These are phyloP conservation scores for Caenorhabditis uteleia DNA, from an alignment of 2,888 invertebrate species.

Conservation along the genomic window DNA sequence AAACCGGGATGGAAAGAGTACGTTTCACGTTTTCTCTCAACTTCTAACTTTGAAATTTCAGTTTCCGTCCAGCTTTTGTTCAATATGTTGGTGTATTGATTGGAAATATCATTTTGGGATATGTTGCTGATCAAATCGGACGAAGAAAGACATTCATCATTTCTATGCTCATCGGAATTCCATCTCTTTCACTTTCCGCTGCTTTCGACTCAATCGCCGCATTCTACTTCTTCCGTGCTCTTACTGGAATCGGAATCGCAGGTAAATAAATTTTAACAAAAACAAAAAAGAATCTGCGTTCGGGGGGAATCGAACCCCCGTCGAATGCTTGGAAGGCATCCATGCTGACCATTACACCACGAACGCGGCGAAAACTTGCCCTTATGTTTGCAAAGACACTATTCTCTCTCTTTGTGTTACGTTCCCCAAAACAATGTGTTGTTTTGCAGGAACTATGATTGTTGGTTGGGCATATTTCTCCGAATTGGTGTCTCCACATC, in stretches of 20 bases:
- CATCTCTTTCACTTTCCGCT: slow-evolving; percentile 41
- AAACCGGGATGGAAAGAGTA: slow-evolving; percentile 43
- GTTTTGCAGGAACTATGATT: slow-evolving; percentile 45
- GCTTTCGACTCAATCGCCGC: slow-evolving; percentile 42
- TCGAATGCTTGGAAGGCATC: slow-evolving; percentile 55
- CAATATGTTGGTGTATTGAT: slow-evolving; percentile 53
- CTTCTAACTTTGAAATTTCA: slow-evolving; percentile 4
- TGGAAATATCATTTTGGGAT: slow-evolving; percentile 49
- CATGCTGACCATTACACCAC: slow-evolving; percentile 57
- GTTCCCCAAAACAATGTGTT: no score
- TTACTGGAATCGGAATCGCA: slow-evolving; percentile 52
- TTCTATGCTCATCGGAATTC: slow-evolving; percentile 48
- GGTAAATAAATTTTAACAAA: no score
- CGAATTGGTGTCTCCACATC: slow-evolving; percentile 49
- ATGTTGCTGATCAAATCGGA: slow-evolving; percentile 46
- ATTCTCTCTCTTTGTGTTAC: no score
- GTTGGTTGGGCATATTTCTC: slow-evolving; percentile 55
- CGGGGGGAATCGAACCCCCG: slow-evolving; percentile 53
- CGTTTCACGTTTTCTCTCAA: neutral
- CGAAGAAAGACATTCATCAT: slow-evolving; percentile 47
- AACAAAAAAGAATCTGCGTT: slow-evolving; percentile 42
- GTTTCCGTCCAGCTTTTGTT: slow-evolving; percentile 50
- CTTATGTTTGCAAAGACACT: no score
- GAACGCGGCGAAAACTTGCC: slow-evolving; percentile 31
- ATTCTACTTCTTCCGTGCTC: slow-evolving; percentile 45